Percentiles rank a stretch among this genome's conserved stretches.
Evolutionary conservation across 2,113 vertebrate genomes (phyloP).

Genomic region (Cavia porcellus): DNA sequence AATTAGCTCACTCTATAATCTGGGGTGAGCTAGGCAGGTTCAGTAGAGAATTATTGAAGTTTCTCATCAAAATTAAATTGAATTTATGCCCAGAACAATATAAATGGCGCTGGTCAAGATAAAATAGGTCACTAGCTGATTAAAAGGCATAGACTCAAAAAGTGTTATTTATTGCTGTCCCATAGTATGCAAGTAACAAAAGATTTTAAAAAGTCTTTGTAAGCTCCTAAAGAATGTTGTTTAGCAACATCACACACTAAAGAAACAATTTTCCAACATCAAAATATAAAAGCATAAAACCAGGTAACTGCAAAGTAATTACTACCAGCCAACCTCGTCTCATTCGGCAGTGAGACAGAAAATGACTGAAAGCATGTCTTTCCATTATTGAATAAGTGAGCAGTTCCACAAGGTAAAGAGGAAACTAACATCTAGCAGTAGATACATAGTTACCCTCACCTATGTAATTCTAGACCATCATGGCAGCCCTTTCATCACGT

Average conservation of each 20-base stretch:
- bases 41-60: not conserved
- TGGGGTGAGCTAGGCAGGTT: not conserved
- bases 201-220: conserved; percentile 52
- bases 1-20: not conserved
- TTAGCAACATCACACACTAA: conserved; percentile 60
- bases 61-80: conserved; percentile 8
- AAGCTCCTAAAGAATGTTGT: conserved; percentile 64
- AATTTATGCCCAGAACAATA: conserved; percentile 16
- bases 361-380: conserved; percentile 39
- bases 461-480: not conserved
- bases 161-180: conserved; percentile 13
- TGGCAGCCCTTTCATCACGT: not conserved
- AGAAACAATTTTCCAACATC: conserved; percentile 73
- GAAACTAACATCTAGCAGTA: not conserved
- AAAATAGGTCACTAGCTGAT: conserved; percentile 53
- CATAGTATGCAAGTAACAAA: conserved; percentile 67
- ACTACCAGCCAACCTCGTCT: not conserved
- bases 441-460: not conserved
- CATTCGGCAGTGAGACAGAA: conserved; percentile 12
- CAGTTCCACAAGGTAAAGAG: not conserved
- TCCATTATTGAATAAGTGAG: not conserved
- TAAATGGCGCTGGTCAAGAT: conserved; percentile 19
- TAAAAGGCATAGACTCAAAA: conserved; percentile 65
- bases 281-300: conserved; percentile 64
- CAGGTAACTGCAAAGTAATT: conserved; percentile 56